Percentiles rank a stretch among this genome's conserved stretches.
Evolutionary conservation across 2,113 vertebrate genomes (phyloP).

Genomic region (Xenotilapia caudafasciata): DNA sequence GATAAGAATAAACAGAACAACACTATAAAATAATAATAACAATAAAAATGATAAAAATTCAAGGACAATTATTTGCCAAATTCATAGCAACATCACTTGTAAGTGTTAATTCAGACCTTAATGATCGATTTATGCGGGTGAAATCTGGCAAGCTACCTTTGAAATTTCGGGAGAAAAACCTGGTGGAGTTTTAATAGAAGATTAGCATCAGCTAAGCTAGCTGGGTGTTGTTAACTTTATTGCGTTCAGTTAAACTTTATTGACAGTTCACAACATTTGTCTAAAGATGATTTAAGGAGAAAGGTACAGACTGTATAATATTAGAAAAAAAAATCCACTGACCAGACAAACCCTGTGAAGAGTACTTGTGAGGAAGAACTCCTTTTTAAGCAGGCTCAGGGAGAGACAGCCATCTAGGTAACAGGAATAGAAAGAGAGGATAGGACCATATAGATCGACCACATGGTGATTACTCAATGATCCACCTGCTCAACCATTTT

Average conservation of each 20-base stretch:
- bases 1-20: no score
- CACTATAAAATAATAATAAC: no score
- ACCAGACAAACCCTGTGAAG: background rate
- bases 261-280: background rate
- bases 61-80: background rate
- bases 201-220: background rate
- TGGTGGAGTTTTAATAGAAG: background rate
- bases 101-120: background rate
- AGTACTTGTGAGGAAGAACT: background rate
- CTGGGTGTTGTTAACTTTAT: background rate
- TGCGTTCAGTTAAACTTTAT: background rate
- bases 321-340: background rate
- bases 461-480: background rate
- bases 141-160: background rate
- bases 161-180: background rate
- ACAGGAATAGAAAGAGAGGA: background rate
- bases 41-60: no score
- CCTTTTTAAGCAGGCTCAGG: background rate
- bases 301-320: background rate
- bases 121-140: background rate
- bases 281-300: background rate
- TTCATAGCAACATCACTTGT: background rate
- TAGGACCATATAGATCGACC: background rate
- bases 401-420: background rate
- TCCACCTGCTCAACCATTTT: background rate